These are phyloP conservation scores for Notamacropus eugenii DNA, from an alignment of 2,797 vertebrate species.

Conservation along the genomic window DNA sequence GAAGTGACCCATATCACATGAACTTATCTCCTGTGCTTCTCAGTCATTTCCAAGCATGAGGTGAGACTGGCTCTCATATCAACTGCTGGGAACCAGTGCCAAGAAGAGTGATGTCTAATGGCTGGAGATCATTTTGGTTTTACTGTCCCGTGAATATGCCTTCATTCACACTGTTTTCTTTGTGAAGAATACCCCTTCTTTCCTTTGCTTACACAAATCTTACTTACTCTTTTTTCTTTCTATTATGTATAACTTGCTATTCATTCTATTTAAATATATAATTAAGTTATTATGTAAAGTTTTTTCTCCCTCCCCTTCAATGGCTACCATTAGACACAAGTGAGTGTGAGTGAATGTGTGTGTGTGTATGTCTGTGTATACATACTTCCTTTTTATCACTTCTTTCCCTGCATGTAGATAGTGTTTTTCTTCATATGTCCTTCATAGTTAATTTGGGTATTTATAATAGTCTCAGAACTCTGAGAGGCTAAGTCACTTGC, in stretches of 20 bases:
- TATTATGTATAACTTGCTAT: background rate
- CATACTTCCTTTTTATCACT: background rate
- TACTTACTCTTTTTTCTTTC: background rate
- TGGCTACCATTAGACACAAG: background rate
- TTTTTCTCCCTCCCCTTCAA: background rate
- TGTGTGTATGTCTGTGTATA: background rate
- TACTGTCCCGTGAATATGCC: background rate
- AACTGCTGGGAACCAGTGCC: background rate
- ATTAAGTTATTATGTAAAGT: background rate
- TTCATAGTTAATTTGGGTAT: background rate
- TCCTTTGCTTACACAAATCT: background rate
- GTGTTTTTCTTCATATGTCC: background rate
- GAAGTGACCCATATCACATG: background rate
- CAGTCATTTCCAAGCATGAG: background rate
- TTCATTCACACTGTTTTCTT: background rate
- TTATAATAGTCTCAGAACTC: background rate
- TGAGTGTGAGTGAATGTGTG: no score
- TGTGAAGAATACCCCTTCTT: background rate
- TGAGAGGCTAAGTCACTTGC: background rate
- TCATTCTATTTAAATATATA: background rate
- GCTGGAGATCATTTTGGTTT: background rate
- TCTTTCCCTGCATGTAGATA: background rate
- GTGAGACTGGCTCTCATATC: background rate
- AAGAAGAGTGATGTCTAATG: background rate
- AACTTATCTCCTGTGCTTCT: background rate